phyloP scores from a whole-genome alignment of 2,888 invertebrate genomes.

The Prosopocoilus inquinatus region DNA sequence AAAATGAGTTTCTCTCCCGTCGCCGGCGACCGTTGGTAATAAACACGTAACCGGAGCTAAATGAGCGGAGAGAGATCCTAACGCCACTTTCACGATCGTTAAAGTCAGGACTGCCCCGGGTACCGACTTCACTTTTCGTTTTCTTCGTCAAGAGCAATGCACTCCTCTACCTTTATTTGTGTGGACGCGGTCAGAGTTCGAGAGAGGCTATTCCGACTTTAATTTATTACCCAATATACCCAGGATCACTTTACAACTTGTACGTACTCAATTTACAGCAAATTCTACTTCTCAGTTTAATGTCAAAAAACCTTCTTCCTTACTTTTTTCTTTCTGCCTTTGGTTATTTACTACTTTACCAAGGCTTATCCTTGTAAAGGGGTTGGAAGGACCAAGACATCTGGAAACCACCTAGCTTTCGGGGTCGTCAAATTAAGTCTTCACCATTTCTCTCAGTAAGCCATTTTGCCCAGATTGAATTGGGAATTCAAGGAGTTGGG shows the following conservation, averaged over 20 bases:
- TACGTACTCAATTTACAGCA: too few relatives aligned
- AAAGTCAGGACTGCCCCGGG: constrained; percentile 33
- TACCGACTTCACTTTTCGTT: constrained; percentile 38
- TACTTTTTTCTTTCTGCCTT: too few relatives aligned
- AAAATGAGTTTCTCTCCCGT: constrained; percentile 17
- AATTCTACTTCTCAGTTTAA: too few relatives aligned
- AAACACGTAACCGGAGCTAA: constrained; percentile 18
- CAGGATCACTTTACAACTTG: not conserved
- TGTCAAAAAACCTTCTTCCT: too few relatives aligned
- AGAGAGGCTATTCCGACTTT: not conserved
- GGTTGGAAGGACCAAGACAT: too few relatives aligned
- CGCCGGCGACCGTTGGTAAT: constrained; percentile 11
- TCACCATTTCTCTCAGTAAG: too few relatives aligned
- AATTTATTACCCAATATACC: constrained; percentile 4
- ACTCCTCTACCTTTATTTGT: constrained; percentile 18
- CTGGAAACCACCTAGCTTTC: too few relatives aligned
- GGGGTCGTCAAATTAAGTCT: too few relatives aligned
- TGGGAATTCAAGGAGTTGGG: too few relatives aligned
- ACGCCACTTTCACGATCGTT: constrained; percentile 37
- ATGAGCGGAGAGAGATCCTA: constrained; percentile 21
- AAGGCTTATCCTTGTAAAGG: too few relatives aligned
- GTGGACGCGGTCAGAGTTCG: constrained; percentile 2
- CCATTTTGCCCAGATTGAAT: too few relatives aligned
- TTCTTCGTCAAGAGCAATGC: constrained; percentile 31
- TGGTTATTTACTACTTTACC: too few relatives aligned